Percentiles rank a stretch among this genome's conserved stretches.
Evolutionary conservation across 1,140 invertebrate genomes (phyloP).

Genomic region (Limonius californicus): DNA sequence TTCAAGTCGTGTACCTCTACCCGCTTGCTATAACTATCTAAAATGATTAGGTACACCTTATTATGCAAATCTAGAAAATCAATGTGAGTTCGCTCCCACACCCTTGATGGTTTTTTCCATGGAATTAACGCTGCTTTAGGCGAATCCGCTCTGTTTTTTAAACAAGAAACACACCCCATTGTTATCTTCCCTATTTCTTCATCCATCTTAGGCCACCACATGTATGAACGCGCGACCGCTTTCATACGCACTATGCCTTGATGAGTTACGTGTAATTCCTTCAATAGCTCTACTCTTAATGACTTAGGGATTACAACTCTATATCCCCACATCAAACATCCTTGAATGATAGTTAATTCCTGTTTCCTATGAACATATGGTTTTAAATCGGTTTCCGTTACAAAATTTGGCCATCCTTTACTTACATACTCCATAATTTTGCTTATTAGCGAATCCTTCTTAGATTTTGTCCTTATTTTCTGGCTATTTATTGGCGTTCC

Average conservation of each 20-base stretch:
- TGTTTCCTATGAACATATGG: neutral
- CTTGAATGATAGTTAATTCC: constrained; percentile 28
- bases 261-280: constrained; percentile 45
- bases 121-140: too few relatives aligned
- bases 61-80: too few relatives aligned
- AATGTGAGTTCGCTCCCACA: constrained; percentile 4
- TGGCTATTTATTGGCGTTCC: neutral
- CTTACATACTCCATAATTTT: constrained; percentile 4
- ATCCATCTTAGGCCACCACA: too few relatives aligned
- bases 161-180: too few relatives aligned
- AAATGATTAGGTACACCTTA: too few relatives aligned
- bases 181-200: too few relatives aligned
- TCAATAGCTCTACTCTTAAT: constrained; percentile 31
- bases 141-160: neutral
- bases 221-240: too few relatives aligned
- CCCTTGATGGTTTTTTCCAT: too few relatives aligned
- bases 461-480: neutral
- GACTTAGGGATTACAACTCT: constrained; percentile 46
- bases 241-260: too few relatives aligned
- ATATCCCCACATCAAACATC: too few relatives aligned
- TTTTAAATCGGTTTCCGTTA: neutral
- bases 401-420: constrained; percentile 8
- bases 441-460: neutral
- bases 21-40: too few relatives aligned
- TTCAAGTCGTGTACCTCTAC: too few relatives aligned